Evolutionary conservation across 2,113 vertebrate species (phyloP).

Genomic region (Oriolus oriolus): DNA sequence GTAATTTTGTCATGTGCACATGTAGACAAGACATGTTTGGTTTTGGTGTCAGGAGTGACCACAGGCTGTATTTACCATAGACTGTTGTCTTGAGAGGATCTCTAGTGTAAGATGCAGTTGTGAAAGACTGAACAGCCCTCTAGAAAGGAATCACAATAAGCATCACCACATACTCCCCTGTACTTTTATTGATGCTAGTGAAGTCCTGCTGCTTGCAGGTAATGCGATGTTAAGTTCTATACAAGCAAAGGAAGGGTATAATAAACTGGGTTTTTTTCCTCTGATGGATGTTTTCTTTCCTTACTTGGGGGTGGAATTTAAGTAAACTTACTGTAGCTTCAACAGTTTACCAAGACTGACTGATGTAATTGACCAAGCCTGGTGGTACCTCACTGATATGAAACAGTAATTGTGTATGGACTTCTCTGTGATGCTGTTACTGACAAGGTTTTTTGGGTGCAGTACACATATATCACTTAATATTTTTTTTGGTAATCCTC

Average conservation of each 20-base stretch:
- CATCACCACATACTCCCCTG: not conserved
- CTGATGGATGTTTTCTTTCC: not conserved
- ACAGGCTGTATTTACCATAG: not conserved
- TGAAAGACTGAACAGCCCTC: not conserved
- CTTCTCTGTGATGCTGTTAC: not conserved
- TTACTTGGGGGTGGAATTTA: not conserved
- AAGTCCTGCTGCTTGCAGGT: not conserved
- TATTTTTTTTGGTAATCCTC: not conserved
- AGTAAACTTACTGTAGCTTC: not conserved
- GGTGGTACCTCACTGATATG: not conserved
- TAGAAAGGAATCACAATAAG: not conserved
- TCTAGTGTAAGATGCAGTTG: not conserved
- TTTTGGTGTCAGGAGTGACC: not conserved
- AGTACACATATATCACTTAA: not conserved
- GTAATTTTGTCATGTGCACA: not conserved
- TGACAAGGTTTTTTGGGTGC: not conserved
- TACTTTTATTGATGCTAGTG: not conserved
- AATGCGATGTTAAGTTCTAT: fast-evolving
- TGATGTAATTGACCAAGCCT: not conserved
- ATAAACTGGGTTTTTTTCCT: fast-evolving
- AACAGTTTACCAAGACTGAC: not conserved
- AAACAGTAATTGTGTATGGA: not conserved
- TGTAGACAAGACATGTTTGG: not conserved
- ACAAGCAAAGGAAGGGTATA: not conserved
- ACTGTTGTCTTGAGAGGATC: not conserved